These are phyloP conservation scores for Criorhina ranunculi DNA, from an alignment of 2,888 invertebrate species.

Conservation along the genomic window DNA sequence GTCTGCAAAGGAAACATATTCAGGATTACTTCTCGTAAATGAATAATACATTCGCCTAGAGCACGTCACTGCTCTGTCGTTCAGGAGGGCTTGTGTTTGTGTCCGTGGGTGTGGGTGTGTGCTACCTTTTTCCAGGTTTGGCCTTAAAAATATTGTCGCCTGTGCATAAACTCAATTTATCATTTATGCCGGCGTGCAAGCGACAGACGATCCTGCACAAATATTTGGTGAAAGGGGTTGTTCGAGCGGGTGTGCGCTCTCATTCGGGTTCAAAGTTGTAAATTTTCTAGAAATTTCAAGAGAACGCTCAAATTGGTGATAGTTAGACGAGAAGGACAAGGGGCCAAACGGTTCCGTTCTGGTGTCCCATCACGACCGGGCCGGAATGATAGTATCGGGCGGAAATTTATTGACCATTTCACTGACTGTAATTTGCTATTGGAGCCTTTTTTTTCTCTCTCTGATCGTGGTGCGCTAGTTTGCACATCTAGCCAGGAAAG, in stretches of 20 bases:
- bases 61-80: constrained; percentile 57
- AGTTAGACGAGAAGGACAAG: not conserved
- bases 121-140: constrained; percentile 45
- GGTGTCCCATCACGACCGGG: constrained; percentile 66
- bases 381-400: constrained; percentile 75
- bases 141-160: constrained; percentile 68
- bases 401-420: constrained; percentile 78
- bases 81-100: constrained; percentile 4
- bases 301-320: constrained; percentile 24
- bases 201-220: constrained; percentile 36
- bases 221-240: constrained; percentile 40
- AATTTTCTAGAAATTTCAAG: constrained; percentile 23
- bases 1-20: constrained; percentile 74
- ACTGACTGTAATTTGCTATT: constrained; percentile 77
- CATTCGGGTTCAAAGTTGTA: constrained; percentile 40
- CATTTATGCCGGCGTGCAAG: constrained; percentile 50
- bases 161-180: constrained; percentile 70
- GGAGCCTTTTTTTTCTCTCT: constrained; percentile 64
- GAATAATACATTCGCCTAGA: constrained; percentile 74
- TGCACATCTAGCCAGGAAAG: constrained; percentile 23
- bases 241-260: constrained; percentile 24
- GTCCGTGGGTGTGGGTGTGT: constrained; percentile 6
- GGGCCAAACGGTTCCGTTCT: constrained; percentile 27
- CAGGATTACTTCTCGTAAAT: constrained; percentile 73
- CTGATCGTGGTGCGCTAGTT: constrained; percentile 36